These are phyloP conservation scores for Gallinago paraguaiae DNA, from an alignment of 2,113 vertebrate species.

Conservation along the genomic window DNA sequence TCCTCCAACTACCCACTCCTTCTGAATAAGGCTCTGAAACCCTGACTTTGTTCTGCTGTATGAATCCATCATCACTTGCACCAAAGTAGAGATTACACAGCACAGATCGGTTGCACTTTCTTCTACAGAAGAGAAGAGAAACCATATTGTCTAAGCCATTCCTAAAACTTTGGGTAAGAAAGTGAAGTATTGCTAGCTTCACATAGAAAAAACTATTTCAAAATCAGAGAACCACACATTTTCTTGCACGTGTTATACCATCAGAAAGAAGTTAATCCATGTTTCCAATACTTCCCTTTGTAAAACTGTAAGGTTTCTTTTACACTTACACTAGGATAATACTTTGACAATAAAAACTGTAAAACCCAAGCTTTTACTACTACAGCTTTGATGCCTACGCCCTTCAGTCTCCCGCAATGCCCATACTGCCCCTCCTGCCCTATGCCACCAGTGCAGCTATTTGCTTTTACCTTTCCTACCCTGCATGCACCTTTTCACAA, in stretches of 20 bases:
- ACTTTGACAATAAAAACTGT: neutral
- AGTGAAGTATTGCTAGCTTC: neutral
- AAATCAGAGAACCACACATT: neutral
- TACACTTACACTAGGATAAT: accelerated
- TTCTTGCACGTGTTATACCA: neutral
- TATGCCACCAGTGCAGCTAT: neutral
- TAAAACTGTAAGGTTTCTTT: neutral
- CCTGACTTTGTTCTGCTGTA: conserved; percentile 82
- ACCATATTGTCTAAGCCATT: neutral
- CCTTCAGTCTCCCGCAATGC: neutral
- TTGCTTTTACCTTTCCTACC: neutral
- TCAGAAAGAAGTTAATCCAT: neutral
- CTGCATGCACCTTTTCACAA: neutral
- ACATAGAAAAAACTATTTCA: neutral
- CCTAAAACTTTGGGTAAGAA: neutral
- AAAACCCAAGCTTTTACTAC: neutral
- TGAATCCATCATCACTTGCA: conserved; percentile 90
- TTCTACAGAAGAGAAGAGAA: conserved; percentile 70
- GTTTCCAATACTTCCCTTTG: neutral
- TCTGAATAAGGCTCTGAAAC: conserved; percentile 89
- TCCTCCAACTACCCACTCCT: conserved; percentile 87
- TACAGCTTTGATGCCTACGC: accelerated
- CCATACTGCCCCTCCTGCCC: neutral
- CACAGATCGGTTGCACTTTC: conserved; percentile 86
- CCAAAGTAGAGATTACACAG: conserved; percentile 85